Base-by-base conservation (phyloP, 2,888 invertebrate species). In the Tenthredo amoena region DNA sequence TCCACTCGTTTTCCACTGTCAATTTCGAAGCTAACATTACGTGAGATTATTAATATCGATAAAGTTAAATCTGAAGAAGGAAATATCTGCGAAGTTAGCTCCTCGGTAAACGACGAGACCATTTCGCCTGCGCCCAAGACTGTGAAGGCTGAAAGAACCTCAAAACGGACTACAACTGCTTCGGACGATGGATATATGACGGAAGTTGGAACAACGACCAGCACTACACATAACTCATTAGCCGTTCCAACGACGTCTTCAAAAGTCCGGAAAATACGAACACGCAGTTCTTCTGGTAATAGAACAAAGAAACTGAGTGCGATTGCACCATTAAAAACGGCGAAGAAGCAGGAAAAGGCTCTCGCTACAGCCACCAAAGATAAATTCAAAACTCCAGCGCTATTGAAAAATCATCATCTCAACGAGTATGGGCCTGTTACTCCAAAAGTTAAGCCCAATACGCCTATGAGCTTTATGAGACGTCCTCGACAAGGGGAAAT, bases 401-500 rank as follows among this genome's bases (percentile, higher is more conserved):
- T 0, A 2, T 37, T 83, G 83, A 89, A 89, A 31, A 7, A 55
- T 18, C 12, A 58, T 18, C 12, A 50, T 0, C 84, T 55, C 0
- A 87, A 85, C 21, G 86, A 86, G 7, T 91, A 89, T 72, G 87
- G 86, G 1, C 86, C 90, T 0, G 89, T 93, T 12, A 93, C 93
- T 1, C 93, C 93, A 37, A 93, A 96, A 95, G 94, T 96, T 87
- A 94, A 95, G 34, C 96, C 96, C 0, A 95, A 96, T 85, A 95
- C 95, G 0, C 95, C 96, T 0, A 92, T 96, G 89, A 95, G 96
- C 37, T 92, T 96, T 65, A 92, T 96, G 31, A 94, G 96, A 40
- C 94, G 95, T 88, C 96, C 96, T 47, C 94, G 95, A 2, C 94
- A 94, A 87, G 96, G 96, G 0, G 96, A 96, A 94, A 95, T 96